Conservation (phyloP, 2,797 vertebrate genomes). For the Pipistrellus pipistrellus region DNA sequence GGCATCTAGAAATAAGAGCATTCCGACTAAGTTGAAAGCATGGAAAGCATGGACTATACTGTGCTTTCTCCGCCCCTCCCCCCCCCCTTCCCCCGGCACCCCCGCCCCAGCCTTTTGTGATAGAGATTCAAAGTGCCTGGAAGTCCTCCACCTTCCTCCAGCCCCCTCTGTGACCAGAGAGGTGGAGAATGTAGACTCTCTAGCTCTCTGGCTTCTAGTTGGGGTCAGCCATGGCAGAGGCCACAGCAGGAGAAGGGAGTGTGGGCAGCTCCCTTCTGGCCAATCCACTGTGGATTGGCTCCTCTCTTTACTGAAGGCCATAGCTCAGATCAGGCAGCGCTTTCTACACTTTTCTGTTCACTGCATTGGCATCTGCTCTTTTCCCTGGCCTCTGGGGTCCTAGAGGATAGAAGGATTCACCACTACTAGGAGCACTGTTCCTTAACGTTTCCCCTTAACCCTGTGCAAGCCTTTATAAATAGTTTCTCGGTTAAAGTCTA, state of each 20-base stretch:
- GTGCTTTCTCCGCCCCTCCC: not conserved
- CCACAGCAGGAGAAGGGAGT: not conserved
- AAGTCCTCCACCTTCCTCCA: not conserved
- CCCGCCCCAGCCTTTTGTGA: not conserved
- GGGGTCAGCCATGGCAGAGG: not conserved
- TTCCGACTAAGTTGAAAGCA: not conserved
- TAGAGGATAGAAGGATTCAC: not conserved
- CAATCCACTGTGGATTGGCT: not conserved
- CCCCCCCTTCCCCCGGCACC: too few species aligned
- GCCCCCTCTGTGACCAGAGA: not conserved
- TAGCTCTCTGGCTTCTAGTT: not conserved
- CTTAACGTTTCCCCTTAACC: not conserved
- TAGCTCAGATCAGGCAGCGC: accelerated
- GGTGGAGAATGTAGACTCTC: not conserved
- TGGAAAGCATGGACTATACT: not conserved
- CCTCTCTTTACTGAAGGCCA: not conserved
- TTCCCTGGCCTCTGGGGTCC: not conserved
- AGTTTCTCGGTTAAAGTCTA: constrained; percentile 25
- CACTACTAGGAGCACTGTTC: not conserved
- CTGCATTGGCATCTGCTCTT: not conserved
- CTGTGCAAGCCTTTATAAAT: not conserved
- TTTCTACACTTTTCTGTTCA: not conserved
- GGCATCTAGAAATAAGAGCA: not conserved
- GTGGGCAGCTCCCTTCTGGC: not conserved
- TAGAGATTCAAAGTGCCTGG: not conserved